These are phyloP conservation scores for Theretra japonica DNA, from an alignment of 2,888 invertebrate genomes.

Conservation along the genomic window DNA sequence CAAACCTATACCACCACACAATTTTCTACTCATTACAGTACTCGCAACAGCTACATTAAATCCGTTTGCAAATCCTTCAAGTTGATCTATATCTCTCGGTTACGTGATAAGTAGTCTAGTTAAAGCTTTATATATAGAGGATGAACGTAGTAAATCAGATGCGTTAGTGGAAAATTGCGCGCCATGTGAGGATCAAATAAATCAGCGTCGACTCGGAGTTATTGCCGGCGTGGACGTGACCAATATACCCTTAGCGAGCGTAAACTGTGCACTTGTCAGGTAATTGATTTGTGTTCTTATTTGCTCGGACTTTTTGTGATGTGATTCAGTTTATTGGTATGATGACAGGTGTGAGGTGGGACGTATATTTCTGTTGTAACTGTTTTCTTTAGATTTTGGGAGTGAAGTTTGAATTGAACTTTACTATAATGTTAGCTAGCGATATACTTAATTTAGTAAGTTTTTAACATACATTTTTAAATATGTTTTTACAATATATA, in stretches of 20 bases:
- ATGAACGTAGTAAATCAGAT: conserved; percentile 8
- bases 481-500: too few species aligned
- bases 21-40: neutral
- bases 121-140: neutral
- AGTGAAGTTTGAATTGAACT: too few species aligned
- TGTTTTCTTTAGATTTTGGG: too few species aligned
- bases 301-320: neutral
- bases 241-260: neutral
- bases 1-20: too few species aligned
- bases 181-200: conserved; percentile 4
- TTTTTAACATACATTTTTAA: too few species aligned
- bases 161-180: conserved; percentile 9
- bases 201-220: neutral
- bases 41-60: neutral
- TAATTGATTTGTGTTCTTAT: neutral
- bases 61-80: neutral
- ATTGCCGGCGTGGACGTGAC: conserved; percentile 6
- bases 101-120: conserved; percentile 3
- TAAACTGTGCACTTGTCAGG: neutral
- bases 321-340: neutral
- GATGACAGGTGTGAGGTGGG: neutral
- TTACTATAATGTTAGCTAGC: too few species aligned
- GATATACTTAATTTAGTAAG: too few species aligned
- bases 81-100: neutral
- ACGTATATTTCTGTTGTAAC: too few species aligned